Evolutionary conservation across 2,888 invertebrate genomes (phyloP).

Genomic region (Calliopum simillimum): DNA sequence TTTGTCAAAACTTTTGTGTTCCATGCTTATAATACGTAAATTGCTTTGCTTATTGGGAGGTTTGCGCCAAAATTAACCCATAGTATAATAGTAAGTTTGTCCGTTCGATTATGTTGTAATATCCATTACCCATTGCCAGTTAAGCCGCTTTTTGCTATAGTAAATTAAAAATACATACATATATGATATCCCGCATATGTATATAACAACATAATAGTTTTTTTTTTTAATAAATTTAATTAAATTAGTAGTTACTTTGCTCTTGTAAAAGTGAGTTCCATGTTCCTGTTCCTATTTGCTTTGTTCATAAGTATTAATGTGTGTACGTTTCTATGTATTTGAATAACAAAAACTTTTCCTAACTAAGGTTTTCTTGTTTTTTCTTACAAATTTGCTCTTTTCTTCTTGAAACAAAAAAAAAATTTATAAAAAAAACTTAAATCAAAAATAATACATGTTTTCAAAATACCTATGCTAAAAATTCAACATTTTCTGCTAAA

Average conservation of each 20-base stretch:
- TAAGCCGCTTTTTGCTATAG: too few relatives aligned
- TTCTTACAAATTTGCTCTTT: constrained; percentile 36
- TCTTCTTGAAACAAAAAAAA: constrained; percentile 31
- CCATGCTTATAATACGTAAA: too few relatives aligned
- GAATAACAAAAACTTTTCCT: constrained; percentile 32
- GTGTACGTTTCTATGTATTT: constrained; percentile 12
- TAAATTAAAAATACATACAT: too few relatives aligned
- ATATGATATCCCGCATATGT: neutral
- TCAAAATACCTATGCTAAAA: constrained; percentile 4
- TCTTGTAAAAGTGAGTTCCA: constrained; percentile 16
- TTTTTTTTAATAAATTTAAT: neutral
- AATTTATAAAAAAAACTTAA: constrained; percentile 7
- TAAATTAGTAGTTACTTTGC: neutral
- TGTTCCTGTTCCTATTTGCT: constrained; percentile 22
- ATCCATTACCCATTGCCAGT: too few relatives aligned
- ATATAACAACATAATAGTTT: neutral
- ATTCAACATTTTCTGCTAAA: constrained; percentile 1
- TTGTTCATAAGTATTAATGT: constrained; percentile 26
- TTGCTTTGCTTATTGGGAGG: too few relatives aligned
- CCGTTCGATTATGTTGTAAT: too few relatives aligned
- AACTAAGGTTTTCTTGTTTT: constrained; percentile 33
- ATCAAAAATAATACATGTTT: constrained; percentile 15
- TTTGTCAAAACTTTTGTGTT: neutral
- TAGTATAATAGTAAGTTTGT: too few relatives aligned
- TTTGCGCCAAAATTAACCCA: too few relatives aligned